Percentiles rank a stretch among this genome's conserved stretches.
phyloP scores from a whole-genome alignment of 1,140 invertebrate genomes.

The Drosophila rhopaloa region DNA sequence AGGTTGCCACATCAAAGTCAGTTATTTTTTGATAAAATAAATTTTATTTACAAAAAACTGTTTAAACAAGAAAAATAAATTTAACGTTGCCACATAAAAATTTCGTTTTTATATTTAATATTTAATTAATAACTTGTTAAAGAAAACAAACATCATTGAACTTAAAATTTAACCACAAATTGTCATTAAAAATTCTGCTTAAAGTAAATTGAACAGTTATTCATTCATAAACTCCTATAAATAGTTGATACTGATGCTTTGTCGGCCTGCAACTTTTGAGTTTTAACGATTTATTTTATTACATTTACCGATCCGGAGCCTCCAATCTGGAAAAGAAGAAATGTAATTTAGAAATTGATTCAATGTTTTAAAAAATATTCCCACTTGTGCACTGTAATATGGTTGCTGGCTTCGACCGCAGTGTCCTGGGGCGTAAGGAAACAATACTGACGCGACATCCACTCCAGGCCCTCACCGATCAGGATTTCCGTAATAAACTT shows the following conservation, averaged over 20 bases:
- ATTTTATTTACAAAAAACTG: not conserved
- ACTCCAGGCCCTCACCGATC: constrained; percentile 87
- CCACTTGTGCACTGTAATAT: constrained; percentile 87
- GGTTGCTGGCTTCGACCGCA: constrained; percentile 85
- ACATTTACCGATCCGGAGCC: constrained; percentile 45
- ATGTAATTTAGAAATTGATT: not conserved
- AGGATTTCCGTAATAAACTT: constrained; percentile 89
- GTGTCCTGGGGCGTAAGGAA: constrained; percentile 92
- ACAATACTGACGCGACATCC: constrained; percentile 88
- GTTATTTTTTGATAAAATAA: not conserved
- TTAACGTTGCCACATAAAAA: no score
- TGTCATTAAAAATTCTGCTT: not conserved
- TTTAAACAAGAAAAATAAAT: not conserved
- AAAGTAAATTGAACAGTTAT: not conserved
- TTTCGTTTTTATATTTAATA: not conserved
- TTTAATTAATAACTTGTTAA: not conserved
- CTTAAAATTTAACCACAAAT: not conserved
- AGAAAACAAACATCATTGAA: not conserved
- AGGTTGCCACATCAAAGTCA: not conserved
- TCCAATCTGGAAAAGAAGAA: constrained; percentile 39
- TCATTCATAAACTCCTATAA: no score
- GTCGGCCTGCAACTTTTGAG: constrained; percentile 38
- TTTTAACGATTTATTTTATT: not conserved
- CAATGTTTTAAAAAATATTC: not conserved
- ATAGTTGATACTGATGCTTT: not conserved